Evolutionary conservation across 2,113 vertebrate genomes (phyloP).

Genomic region (Tachycineta bicolor): DNA sequence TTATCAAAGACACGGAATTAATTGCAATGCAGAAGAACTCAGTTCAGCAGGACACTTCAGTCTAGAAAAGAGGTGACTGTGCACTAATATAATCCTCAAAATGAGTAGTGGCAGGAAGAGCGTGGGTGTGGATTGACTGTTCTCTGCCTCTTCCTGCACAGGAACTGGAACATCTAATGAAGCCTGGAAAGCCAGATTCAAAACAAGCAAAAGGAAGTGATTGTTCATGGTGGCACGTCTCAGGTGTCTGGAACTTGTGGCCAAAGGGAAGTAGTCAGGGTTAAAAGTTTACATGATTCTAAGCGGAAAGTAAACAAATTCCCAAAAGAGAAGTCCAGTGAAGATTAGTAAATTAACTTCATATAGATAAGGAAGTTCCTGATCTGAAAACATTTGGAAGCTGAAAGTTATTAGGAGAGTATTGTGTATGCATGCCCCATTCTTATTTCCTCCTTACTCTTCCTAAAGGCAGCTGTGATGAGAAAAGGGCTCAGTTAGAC

Average conservation of each 20-base stretch:
- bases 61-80: background rate
- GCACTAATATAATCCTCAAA: background rate
- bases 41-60: background rate
- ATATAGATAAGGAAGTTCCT: background rate
- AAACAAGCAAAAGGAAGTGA: slow-evolving; percentile 8
- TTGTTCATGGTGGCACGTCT: background rate
- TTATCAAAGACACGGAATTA: background rate
- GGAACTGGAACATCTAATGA: background rate
- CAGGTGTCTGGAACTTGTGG: background rate
- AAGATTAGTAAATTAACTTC: background rate
- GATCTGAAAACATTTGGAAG: background rate
- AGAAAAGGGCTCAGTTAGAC: background rate
- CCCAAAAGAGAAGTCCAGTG: background rate
- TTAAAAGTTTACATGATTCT: background rate
- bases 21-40: background rate
- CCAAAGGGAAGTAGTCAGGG: background rate
- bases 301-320: background rate
- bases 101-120: background rate
- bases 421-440: background rate
- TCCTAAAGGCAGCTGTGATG: background rate
- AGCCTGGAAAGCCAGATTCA: background rate
- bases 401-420: background rate
- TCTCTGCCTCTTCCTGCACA: background rate
- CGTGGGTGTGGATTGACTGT: background rate
- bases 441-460: background rate